Evolutionary conservation across 2,797 vertebrate genomes (phyloP).

Genomic region (Chelon labrosus): DNA sequence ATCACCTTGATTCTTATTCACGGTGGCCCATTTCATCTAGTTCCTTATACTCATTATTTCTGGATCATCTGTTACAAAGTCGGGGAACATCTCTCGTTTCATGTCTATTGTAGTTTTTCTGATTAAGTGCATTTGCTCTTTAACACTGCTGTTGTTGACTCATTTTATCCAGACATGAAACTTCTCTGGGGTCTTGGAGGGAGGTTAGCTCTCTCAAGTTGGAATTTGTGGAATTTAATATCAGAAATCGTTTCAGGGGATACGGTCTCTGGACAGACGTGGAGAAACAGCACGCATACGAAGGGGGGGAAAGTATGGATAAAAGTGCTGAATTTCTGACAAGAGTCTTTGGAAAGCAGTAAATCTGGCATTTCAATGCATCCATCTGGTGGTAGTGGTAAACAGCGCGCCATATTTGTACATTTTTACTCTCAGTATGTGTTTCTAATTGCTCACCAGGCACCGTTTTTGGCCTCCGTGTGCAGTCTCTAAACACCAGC

Average conservation of each 20-base stretch:
- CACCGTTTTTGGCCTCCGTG: constrained; percentile 43
- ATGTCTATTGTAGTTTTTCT: constrained; percentile 29
- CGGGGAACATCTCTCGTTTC: constrained; percentile 6
- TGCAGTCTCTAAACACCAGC: constrained; percentile 34
- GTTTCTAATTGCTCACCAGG: constrained; percentile 55
- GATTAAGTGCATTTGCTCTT: constrained; percentile 30
- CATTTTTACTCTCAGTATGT: constrained; percentile 29
- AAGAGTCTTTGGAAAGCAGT: constrained; percentile 40
- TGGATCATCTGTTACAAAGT: background rate
- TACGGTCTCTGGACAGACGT: constrained; percentile 34
- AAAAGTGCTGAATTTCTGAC: constrained; percentile 46
- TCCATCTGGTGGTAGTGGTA: constrained; percentile 53
- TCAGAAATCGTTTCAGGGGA: constrained; percentile 58
- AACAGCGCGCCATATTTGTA: constrained; percentile 54
- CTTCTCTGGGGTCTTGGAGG: constrained; percentile 51
- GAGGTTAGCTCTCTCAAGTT: constrained; percentile 44
- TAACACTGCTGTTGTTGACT: constrained; percentile 46
- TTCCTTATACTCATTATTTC: background rate
- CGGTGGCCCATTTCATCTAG: background rate
- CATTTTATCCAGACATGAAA: constrained; percentile 53
- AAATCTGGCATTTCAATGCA: constrained; percentile 40
- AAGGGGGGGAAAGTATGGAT: constrained; percentile 42
- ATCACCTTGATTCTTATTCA: background rate
- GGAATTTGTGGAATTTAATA: constrained; percentile 77
- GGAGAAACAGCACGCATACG: constrained; percentile 41